Evolutionary conservation across 2,113 vertebrate genomes (phyloP).

Genomic region (Petrocephalus microphthalmus): DNA sequence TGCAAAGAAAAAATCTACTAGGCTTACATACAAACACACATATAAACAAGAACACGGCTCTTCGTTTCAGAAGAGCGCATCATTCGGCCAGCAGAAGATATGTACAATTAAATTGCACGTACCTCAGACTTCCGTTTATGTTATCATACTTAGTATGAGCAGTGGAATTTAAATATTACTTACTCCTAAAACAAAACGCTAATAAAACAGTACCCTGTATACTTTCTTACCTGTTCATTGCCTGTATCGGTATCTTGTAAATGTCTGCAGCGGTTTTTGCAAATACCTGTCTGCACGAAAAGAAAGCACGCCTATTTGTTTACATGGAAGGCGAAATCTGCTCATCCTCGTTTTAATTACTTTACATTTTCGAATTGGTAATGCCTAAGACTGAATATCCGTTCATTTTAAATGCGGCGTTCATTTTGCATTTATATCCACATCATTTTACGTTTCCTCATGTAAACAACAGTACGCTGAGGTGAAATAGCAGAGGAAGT

Average conservation of each 20-base stretch:
- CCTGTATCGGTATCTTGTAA: background rate
- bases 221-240: background rate
- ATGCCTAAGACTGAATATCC: background rate
- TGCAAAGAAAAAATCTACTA: background rate
- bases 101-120: background rate
- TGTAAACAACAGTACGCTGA: background rate
- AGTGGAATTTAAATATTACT: background rate
- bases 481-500: background rate
- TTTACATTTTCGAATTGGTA: background rate
- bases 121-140: background rate
- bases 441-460: background rate
- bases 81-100: background rate
- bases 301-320: background rate
- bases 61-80: background rate
- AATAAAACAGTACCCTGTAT: background rate
- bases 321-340: background rate
- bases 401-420: background rate
- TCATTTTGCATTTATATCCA: background rate
- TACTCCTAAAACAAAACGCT: background rate
- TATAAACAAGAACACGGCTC: background rate
- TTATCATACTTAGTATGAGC: background rate
- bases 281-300: background rate
- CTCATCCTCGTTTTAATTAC: background rate
- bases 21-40: background rate
- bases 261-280: background rate